Evolutionary conservation across 2,113 vertebrate species (phyloP).

Genomic region (Calonectris borealis): DNA sequence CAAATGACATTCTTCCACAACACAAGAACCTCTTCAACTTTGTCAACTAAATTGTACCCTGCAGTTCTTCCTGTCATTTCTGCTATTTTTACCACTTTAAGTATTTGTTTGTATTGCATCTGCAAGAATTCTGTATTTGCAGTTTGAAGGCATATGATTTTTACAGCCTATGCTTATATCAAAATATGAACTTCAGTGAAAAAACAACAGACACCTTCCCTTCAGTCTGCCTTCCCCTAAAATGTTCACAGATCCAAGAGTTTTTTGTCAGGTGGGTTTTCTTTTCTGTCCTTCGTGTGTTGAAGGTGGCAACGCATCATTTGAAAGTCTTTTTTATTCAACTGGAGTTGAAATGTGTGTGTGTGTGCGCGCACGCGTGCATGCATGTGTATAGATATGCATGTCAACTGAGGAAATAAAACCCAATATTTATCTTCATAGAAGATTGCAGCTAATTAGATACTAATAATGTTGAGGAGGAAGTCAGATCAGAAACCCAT

Average conservation of each 20-base stretch:
- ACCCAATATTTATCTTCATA: not conserved
- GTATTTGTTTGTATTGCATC: not conserved
- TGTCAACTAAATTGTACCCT: not conserved
- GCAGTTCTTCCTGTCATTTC: not conserved
- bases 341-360: not conserved
- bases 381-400: not conserved
- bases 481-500: not conserved
- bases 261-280: not conserved
- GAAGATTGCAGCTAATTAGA: not conserved
- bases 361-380: accelerated
- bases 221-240: not conserved
- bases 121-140: not conserved
- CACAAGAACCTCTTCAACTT: not conserved
- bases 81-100: not conserved
- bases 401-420: not conserved
- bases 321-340: not conserved
- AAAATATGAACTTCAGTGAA: not conserved
- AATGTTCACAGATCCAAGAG: not conserved
- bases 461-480: not conserved
- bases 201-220: not conserved
- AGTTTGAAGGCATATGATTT: not conserved
- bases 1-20: not conserved
- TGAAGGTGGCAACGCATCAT: not conserved
- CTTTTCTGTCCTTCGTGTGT: not conserved
- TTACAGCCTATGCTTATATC: accelerated